These are phyloP conservation scores for Fulica atra DNA, from an alignment of 2,113 vertebrate species.

Conservation along the genomic window DNA sequence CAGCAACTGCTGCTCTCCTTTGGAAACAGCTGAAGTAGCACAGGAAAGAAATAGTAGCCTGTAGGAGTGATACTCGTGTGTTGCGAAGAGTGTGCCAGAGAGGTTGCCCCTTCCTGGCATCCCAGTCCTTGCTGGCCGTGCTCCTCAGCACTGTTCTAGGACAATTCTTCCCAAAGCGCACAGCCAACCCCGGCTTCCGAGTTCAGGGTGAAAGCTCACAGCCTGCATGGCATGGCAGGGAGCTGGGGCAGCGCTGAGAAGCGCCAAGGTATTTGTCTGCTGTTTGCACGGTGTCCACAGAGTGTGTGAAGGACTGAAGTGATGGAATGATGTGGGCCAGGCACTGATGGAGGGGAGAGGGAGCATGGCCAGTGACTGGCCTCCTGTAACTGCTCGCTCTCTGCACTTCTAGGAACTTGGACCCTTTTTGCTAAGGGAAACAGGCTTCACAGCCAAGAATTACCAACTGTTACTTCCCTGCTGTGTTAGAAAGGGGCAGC, in stretches of 20 bases:
- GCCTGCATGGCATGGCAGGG: background rate
- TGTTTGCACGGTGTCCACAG: background rate
- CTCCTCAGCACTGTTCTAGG: accelerated
- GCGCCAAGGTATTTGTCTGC: background rate
- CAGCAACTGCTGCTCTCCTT: background rate
- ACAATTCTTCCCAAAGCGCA: background rate
- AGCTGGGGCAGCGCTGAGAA: background rate
- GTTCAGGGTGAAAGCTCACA: background rate
- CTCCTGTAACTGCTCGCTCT: background rate
- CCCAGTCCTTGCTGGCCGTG: accelerated
- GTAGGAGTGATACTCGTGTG: accelerated
- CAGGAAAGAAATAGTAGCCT: background rate
- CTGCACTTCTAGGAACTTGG: background rate
- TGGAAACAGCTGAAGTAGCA: background rate
- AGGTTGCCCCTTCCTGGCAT: background rate
- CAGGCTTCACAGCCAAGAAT: background rate
- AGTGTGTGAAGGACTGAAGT: background rate
- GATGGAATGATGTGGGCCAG: background rate
- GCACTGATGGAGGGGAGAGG: background rate
- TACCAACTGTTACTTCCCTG: background rate
- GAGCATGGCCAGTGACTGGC: background rate
- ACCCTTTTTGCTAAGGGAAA: background rate
- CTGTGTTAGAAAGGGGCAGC: background rate
- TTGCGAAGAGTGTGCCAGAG: background rate
- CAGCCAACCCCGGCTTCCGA: background rate